Evolutionary conservation across 1,140 invertebrate species (phyloP), one percentile per base, ranked within the genome.

Genomic region (Papilio machaon): DNA sequence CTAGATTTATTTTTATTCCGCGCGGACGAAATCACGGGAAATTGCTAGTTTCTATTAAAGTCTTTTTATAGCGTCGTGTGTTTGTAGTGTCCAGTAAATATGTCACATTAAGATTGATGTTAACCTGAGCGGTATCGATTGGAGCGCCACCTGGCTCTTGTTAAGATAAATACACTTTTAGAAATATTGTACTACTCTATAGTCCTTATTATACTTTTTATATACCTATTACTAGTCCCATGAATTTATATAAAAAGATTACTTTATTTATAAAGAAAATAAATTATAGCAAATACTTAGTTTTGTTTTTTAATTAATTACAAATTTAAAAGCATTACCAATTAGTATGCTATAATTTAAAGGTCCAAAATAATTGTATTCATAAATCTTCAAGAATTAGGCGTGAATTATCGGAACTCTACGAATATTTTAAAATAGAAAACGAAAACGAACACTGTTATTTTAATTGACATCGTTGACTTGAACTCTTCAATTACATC

Each of bases 41-140:
- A 43, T 7, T 43, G 38, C 38, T 43, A 43, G 38, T 43, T 43
- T 43, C 38, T 43, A 43, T 13, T 17, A 38, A 10, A 10, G 13
- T 70, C 64, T 70, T 70, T 70, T 70, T 70, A 70, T 70, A 70
- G 30, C 30, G 4, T 13, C 5, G 23, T 70, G 64, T 70, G 64
- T 67, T 67, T 35, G 64, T 60, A 4, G 54, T 35, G 19, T 70
- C 64, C 30, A 35, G 64, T 35, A 70, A 35, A 70, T 70, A 70
- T 70, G 30, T 70, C 23, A 70, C 30, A 70, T 70, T 35, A 70
- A 70, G 64, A 70, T 70, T 70, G 64, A 70, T 70, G 64, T 70
- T 30, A 64, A 64, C 60, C 23, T 64, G 30, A 70, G 7, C 64
- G 30, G 13, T 38, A 70, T 70, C 64, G 64, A 70, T 70, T 70